Evolutionary conservation across 2,797 vertebrate genomes (phyloP), one percentile per base, ranked within the genome.

Genomic region (Acipenser ruthenus): DNA sequence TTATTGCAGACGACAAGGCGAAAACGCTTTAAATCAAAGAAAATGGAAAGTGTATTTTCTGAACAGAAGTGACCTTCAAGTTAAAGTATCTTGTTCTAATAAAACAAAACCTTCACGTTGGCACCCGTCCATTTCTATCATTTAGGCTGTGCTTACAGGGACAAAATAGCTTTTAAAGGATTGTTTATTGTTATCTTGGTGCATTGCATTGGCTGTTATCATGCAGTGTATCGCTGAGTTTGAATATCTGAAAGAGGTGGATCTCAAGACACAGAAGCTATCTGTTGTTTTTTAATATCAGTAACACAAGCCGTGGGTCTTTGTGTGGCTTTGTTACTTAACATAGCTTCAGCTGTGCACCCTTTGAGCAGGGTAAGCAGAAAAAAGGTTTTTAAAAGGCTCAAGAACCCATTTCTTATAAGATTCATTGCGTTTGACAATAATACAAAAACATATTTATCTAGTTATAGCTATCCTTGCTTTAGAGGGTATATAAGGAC

Each of bases 121-220:
- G 59, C 65, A 18, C 23, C 48, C 8, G 15, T 67, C 65, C 59
- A 13, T 67, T 11, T 56, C 66, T 58, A 47, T 62, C 49, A 23
- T 50, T 67, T 61, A 50, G 15, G 66, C 58, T 60, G 50, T 62
- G 18, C 66, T 67, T 66, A 60, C 49, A 49, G 56, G 64, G 13
- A 66, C 53, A 59, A 66, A 66, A 66, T 58, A 56, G 56, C 51
- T 65, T 55, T 65, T 66, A 67, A 67, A 62, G 66, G 50, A 62
- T 37, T 50, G 59, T 67, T 60, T 47, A 61, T 62, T 67, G 58
- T 67, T 56, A 67, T 53, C 58, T 62, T 5, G 10, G 49, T 18
- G 15, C 60, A 13, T n/a, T 37, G 65, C 56, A 66, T 59, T 37
- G 37, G 37, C 37, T 4, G 37, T 37, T 48, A 59, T 49, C 49